These are phyloP conservation scores for Apodemia mormo DNA, from an alignment of 2,888 invertebrate species.

Conservation along the genomic window DNA sequence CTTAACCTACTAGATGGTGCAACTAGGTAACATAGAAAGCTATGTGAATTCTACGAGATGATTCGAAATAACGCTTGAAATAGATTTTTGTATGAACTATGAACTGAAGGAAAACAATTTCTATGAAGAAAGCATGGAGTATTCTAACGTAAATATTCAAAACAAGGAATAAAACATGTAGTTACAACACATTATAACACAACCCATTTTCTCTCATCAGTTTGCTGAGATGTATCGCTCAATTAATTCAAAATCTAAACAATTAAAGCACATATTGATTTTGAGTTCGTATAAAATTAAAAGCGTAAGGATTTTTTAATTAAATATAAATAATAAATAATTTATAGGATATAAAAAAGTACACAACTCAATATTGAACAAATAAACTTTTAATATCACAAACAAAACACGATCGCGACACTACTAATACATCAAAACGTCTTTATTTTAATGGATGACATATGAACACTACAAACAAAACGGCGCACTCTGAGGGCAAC, in stretches of 20 bases:
- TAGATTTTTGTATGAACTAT: not conserved
- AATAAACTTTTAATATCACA: slow-evolving; percentile 16
- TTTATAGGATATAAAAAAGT: not conserved
- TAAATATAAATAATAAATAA: not conserved
- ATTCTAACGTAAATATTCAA: not conserved
- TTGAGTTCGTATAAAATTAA: not conserved
- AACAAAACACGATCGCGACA: slow-evolving; percentile 26
- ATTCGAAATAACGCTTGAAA: not conserved
- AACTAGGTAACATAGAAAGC: slow-evolving; percentile 5
- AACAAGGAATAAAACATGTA: not conserved
- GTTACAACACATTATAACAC: not conserved
- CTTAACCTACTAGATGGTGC: slow-evolving; percentile 10
- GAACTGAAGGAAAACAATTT: not conserved
- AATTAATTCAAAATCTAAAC: not conserved
- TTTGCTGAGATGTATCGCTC: not conserved
- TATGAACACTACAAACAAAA: slow-evolving; percentile 53
- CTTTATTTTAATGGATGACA: slow-evolving; percentile 40
- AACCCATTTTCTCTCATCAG: not conserved
- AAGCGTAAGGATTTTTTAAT: too few species aligned
- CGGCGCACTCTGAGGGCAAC: slow-evolving; percentile 48
- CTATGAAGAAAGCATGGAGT: not conserved
- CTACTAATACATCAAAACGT: slow-evolving; percentile 38
- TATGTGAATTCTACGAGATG: slow-evolving; percentile 1
- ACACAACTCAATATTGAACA: slow-evolving; percentile 8
- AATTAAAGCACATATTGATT: not conserved